phyloP scores from a whole-genome alignment of 2,113 vertebrate species.

The Ifrita kowaldi region DNA sequence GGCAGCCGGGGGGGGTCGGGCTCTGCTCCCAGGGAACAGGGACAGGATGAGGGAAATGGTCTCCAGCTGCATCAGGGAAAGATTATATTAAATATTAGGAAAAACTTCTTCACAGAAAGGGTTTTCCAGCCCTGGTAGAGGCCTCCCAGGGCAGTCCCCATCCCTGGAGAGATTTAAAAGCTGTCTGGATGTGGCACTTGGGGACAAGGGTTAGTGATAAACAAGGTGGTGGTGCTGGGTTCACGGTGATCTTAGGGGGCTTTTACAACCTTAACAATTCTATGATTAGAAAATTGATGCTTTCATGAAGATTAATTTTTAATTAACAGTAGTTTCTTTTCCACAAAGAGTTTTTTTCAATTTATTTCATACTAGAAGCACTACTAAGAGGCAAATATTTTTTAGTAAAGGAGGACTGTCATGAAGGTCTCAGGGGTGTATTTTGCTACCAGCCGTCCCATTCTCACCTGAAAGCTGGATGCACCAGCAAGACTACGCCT shows the following conservation, averaged over 20 bases:
- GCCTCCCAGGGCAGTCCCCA: too few species aligned
- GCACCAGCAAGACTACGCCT: not conserved
- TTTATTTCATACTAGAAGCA: not conserved
- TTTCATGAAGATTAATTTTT: not conserved
- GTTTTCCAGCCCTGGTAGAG: not conserved
- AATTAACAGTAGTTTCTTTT: not conserved
- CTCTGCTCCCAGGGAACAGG: not conserved
- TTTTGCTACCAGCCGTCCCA: not conserved
- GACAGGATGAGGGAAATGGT: not conserved
- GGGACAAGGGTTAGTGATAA: not conserved
- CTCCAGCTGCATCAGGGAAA: not conserved
- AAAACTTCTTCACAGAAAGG: not conserved
- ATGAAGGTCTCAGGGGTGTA: not conserved
- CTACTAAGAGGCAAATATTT: not conserved
- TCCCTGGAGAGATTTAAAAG: not conserved
- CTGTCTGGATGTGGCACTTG: not conserved
- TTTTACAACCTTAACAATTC: not conserved
- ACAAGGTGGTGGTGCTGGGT: not conserved
- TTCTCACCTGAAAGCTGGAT: not conserved
- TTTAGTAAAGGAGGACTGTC: not conserved
- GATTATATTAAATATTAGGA: not conserved
- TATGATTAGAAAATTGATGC: not conserved
- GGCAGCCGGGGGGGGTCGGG: accelerated
- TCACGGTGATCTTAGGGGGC: not conserved
- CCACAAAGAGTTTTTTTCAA: not conserved